Conservation (phyloP, 2,113 vertebrate genomes). For the Meriones unguiculatus region DNA sequence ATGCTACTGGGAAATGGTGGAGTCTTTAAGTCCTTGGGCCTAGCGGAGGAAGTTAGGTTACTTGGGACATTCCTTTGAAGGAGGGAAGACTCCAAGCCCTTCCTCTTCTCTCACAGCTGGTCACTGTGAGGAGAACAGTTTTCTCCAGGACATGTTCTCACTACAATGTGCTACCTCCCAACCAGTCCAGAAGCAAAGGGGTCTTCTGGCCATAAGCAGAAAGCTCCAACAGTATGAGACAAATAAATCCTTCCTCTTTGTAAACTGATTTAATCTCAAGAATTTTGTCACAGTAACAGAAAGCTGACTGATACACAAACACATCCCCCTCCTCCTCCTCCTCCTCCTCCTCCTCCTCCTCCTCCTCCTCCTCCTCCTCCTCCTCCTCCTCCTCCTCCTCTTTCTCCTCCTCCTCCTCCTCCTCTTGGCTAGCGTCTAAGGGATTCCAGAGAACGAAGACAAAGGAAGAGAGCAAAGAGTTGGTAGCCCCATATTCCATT, state of each 20-base stretch:
- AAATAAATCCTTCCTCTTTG: neutral
- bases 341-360: neutral
- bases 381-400: neutral
- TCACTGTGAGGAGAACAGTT: neutral
- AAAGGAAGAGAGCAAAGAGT: neutral
- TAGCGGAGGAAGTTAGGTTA: neutral
- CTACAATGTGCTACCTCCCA: neutral
- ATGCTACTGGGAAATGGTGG: neutral
- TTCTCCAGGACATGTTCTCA: neutral
- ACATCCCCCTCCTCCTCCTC: neutral
- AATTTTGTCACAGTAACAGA: neutral
- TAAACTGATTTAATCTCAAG: neutral
- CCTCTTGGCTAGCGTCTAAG: conserved; percentile 2
- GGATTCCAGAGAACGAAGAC: neutral
- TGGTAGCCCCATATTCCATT: neutral
- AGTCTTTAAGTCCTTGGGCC: neutral
- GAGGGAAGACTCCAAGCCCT: neutral
- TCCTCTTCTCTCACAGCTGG: neutral
- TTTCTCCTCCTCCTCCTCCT: neutral
- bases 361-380: neutral
- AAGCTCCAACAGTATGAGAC: neutral
- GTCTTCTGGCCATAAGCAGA: neutral
- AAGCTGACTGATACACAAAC: neutral
- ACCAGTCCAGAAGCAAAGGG: neutral
- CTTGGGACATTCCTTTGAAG: neutral